Conservation (phyloP, 1,140 invertebrate genomes). For the Steinernema feltiae region DNA sequence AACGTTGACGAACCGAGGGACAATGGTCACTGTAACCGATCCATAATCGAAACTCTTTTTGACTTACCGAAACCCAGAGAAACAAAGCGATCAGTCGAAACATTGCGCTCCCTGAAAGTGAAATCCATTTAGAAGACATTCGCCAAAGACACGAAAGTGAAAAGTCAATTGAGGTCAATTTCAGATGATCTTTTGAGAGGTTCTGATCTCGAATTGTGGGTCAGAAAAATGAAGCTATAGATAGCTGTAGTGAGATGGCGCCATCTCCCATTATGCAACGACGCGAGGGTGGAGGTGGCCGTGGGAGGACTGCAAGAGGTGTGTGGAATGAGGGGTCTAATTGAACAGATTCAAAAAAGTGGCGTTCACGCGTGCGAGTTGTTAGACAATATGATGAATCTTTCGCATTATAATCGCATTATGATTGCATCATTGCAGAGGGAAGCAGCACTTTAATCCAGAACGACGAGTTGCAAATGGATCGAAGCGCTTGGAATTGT, state of each 20-base stretch:
- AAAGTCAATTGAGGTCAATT: neutral
- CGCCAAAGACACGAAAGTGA: neutral
- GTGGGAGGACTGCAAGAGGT: neutral
- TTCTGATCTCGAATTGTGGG: too few relatives aligned
- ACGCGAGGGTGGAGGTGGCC: neutral
- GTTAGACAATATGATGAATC: constrained; percentile 11
- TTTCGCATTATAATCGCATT: constrained; percentile 8
- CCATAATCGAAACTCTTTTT: neutral
- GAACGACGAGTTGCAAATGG: neutral
- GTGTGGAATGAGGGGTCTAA: neutral
- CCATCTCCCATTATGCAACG: neutral
- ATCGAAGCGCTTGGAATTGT: neutral
- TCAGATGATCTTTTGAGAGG: neutral
- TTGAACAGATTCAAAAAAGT: neutral
- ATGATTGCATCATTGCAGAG: constrained; percentile 2
- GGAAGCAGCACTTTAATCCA: neutral
- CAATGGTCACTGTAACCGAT: neutral
- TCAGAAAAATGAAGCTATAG: too few relatives aligned
- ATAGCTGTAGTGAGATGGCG: too few relatives aligned
- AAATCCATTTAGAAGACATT: neutral
- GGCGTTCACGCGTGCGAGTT: neutral
- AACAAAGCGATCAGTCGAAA: neutral
- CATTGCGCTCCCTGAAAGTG: neutral
- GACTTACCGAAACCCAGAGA: neutral
- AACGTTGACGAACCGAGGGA: constrained; percentile 1